Evolutionary conservation across 2,888 invertebrate genomes (phyloP), one percentile per base, ranked within the genome.

Genomic region (Tetrapedia diversipes): DNA sequence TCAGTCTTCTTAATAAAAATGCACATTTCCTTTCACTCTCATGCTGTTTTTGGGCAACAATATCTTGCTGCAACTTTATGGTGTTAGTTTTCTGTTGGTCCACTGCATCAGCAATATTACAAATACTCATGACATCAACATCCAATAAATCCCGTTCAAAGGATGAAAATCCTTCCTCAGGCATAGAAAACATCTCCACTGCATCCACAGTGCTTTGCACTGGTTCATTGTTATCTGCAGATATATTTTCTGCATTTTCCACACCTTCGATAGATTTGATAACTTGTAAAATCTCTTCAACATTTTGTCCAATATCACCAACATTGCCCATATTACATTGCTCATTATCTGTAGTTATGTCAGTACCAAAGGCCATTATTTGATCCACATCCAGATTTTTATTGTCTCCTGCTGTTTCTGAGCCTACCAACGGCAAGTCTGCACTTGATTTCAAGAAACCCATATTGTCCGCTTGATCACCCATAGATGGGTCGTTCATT

Each of bases 261-360:
- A 92, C 93, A 56, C 92, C 92, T 85, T 96, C 96, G 83, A 96
- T 94, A 8, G 95, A 95, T 91, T 96, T 96, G 56, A 97, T 95
- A 3, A 95, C 96, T 90, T 96, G 95, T 11, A 96, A 93, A 64
- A 97, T 92, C 81, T 95, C 96, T 32, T 94, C 94, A 3, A 93
- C 93, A 88, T 93, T 93, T 78, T 93, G 94, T 24, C 92, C 94
- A 61, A 94, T 90, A 87, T 95, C 95, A 82, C 92, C 92, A 76
- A 92, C 92, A 54, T 89, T 88, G 41, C 93, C 91, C 29, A 89
- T 83, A 53, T 89, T 82, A 64, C 89, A 86, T 72, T 86, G 83
- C 75, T 83, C 81, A 16, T 54, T 70, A 16, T 83, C 84, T 3
- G 65, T 32, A 54, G 80, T 61, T 65, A 86, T 86, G 14, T 84